These are phyloP conservation scores for Catostylus mosaicus DNA, from an alignment of 30 jellyfish, hydroid and myxozoan species.

Conservation along the genomic window DNA sequence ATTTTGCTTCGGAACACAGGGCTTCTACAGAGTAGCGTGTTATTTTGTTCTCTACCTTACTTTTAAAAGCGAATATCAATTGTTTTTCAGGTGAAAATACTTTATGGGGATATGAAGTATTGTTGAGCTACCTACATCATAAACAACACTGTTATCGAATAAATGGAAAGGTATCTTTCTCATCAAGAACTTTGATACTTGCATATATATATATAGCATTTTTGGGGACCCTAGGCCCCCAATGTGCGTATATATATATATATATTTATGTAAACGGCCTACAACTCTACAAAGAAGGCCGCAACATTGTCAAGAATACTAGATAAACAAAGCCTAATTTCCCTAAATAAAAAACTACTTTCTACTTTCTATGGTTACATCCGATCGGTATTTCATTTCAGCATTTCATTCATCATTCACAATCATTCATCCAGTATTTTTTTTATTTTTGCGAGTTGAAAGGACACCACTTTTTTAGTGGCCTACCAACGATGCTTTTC, in stretches of 20 bases:
- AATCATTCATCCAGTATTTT: too few species aligned
- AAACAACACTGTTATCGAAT: neutral
- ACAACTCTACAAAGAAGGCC: neutral
- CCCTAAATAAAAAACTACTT: neutral
- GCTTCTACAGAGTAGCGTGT: neutral
- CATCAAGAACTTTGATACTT: neutral
- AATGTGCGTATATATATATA: neutral
- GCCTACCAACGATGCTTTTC: neutral
- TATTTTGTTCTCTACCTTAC: neutral
- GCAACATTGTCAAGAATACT: neutral
- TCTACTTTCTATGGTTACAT: neutral
- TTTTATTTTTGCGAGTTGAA: neutral
- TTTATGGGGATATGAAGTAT: conserved; percentile 14
- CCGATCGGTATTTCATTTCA: neutral
- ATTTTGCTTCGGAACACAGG: neutral
- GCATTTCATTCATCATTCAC: neutral
- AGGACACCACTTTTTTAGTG: neutral
- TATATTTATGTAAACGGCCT: neutral
- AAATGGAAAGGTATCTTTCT: neutral
- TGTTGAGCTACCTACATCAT: neutral
- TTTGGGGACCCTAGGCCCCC: neutral
- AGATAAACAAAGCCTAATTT: neutral
- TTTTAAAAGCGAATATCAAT: neutral
- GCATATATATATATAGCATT: neutral
- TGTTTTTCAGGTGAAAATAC: neutral